Evolutionary conservation across 2,888 invertebrate genomes (phyloP).

Genomic region (Rhyacophila evoluta): DNA sequence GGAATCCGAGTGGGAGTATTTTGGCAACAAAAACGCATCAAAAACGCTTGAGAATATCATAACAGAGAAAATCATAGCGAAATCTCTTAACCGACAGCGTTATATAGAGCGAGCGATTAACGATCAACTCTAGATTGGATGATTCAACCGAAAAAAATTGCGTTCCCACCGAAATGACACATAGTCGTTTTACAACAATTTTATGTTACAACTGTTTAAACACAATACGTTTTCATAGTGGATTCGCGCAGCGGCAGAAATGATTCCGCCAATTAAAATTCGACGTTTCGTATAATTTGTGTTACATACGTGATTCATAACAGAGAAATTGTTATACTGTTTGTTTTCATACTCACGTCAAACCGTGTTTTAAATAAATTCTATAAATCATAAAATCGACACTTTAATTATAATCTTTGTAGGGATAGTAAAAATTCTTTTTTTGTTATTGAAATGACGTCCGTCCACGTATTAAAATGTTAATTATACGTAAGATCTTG

Average conservation of each 20-base stretch:
- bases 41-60: background rate
- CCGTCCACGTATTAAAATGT: no score
- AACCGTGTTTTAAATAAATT: background rate
- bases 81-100: background rate
- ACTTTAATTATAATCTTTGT: background rate
- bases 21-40: background rate
- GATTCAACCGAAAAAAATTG: background rate
- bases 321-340: background rate
- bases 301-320: slow-evolving; percentile 26
- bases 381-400: background rate
- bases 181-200: background rate
- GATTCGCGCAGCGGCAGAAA: background rate
- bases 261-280: slow-evolving; percentile 28
- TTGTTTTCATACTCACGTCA: background rate
- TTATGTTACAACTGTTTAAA: slow-evolving; percentile 36
- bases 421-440: no score
- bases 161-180: slow-evolving; percentile 37
- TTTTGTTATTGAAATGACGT: no score
- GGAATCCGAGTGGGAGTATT: background rate
- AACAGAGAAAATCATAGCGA: background rate
- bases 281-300: background rate
- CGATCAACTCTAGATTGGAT: background rate
- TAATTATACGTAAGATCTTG: no score
- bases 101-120: background rate
- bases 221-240: slow-evolving; percentile 8